Percentiles rank a stretch among this genome's conserved stretches.
phyloP scores from a whole-genome alignment of 2,888 invertebrate species.

The Eupsilia transversa region DNA sequence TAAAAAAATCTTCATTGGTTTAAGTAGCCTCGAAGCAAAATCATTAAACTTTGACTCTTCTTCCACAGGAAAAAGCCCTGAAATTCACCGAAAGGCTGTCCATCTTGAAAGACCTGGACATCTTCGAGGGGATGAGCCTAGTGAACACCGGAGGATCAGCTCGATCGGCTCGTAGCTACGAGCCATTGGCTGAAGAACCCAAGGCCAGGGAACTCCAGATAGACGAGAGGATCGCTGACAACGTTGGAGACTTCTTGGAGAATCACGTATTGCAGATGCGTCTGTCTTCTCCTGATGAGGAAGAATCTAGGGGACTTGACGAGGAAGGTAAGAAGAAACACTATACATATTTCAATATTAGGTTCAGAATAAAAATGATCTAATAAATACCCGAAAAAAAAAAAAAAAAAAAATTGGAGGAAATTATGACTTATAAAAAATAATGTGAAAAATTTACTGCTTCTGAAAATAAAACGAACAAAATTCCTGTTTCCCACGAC shows the following conservation, averaged over 20 bases:
- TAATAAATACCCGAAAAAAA: background rate
- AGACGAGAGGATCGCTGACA: slow-evolving; percentile 85
- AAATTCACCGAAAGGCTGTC: slow-evolving; percentile 91
- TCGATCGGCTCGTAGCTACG: slow-evolving; percentile 86
- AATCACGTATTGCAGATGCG: slow-evolving; percentile 87
- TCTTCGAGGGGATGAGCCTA: slow-evolving; percentile 88
- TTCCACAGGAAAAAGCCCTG: slow-evolving; percentile 90
- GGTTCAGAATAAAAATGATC: background rate
- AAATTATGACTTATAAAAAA: background rate
- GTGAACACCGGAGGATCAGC: slow-evolving; percentile 89
- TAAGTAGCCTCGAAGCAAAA: background rate
- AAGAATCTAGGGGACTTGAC: slow-evolving; percentile 83
- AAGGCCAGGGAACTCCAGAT: slow-evolving; percentile 85
- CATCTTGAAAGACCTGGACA: slow-evolving; percentile 87
- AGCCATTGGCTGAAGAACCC: slow-evolving; percentile 84
- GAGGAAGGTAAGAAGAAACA: slow-evolving; percentile 83
- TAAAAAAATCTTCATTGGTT: background rate
- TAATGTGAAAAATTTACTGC: rapidly evolving
- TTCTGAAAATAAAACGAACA: background rate
- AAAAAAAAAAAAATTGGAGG: background rate
- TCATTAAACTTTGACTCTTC: slow-evolving; percentile 5
- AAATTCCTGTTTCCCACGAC: background rate
- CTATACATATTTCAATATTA: slow-evolving; percentile 6
- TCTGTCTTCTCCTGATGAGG: slow-evolving; percentile 81
- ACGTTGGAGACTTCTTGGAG: slow-evolving; percentile 86